These are phyloP conservation scores for Sycophila sp. DNA, from an alignment of 1,140 invertebrate species.

Conservation along the genomic window DNA sequence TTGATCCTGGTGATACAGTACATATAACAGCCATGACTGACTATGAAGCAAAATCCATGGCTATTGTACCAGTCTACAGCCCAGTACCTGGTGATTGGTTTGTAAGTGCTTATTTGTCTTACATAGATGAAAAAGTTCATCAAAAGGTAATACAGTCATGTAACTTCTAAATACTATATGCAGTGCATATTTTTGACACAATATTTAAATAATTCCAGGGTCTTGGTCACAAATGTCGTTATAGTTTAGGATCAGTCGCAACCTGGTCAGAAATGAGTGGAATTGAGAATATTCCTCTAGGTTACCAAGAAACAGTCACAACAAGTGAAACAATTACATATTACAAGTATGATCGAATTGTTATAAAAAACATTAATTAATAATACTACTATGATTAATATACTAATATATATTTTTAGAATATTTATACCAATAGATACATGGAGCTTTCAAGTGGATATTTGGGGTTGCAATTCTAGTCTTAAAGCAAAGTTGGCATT, in stretches of 20 bases:
- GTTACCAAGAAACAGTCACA: constrained; percentile 52
- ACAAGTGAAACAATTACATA: constrained; percentile 61
- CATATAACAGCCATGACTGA: constrained; percentile 60
- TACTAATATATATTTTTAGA: constrained; percentile 45
- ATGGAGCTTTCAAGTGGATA: constrained; percentile 63
- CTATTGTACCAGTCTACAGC: constrained; percentile 64
- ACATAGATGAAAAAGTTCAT: constrained; percentile 68
- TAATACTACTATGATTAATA: not conserved
- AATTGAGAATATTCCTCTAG: constrained; percentile 61
- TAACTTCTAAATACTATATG: no score
- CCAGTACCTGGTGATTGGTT: constrained; percentile 72
- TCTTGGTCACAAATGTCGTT: constrained; percentile 66
- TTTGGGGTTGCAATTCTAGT: constrained; percentile 64
- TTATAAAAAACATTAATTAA: not conserved
- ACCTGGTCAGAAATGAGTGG: constrained; percentile 63
- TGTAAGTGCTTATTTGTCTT: constrained; percentile 67
- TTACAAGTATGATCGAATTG: constrained; percentile 65
- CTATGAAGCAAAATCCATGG: constrained; percentile 61
- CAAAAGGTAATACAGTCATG: no score
- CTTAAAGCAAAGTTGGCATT: constrained; percentile 41
- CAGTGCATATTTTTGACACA: constrained; percentile 8
- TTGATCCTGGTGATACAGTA: constrained; percentile 53
- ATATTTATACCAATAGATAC: constrained; percentile 67
- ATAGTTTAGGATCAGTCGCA: constrained; percentile 69
- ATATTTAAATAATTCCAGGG: constrained; percentile 45